Conservation (phyloP, 2,888 invertebrate genomes). For the Cynaeus angustus region DNA sequence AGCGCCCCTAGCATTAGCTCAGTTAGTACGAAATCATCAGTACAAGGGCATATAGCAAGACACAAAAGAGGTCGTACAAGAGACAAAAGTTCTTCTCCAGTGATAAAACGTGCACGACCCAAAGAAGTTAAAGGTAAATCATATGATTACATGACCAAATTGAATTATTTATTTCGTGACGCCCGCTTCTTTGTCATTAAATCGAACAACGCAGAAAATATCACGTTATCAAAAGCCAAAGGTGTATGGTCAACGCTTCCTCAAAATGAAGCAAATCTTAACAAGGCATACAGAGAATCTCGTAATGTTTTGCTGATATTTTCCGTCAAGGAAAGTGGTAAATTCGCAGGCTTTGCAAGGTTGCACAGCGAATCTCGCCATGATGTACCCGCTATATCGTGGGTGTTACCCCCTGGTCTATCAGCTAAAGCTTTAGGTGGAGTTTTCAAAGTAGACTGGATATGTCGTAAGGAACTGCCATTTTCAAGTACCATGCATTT, state of each 20-base stretch:
- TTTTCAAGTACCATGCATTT: conserved; percentile 94
- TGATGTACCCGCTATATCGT: conserved; percentile 91
- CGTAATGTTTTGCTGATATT: conserved; percentile 96
- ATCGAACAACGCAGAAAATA: conserved; percentile 98
- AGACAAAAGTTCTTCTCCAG: conserved; percentile 68
- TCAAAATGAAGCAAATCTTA: conserved; percentile 96
- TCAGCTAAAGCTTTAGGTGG: conserved; percentile 95
- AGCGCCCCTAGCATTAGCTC: conserved; percentile 86
- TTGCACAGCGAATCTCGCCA: conserved; percentile 91
- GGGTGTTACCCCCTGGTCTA: conserved; percentile 95
- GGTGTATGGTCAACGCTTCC: conserved; percentile 99
- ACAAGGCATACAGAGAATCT: conserved; percentile 94
- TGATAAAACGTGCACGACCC: conserved; percentile 67
- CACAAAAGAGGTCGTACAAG: conserved; percentile 74
- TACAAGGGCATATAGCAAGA: conserved; percentile 74
- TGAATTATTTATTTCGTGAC: conserved; percentile 95
- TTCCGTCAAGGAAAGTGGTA: conserved; percentile 98
- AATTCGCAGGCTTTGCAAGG: conserved; percentile 95
- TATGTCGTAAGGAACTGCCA: conserved; percentile 94
- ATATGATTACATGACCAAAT: conserved; percentile 89
- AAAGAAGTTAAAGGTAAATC: conserved; percentile 76
- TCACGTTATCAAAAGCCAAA: conserved; percentile 94
- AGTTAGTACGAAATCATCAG: conserved; percentile 80
- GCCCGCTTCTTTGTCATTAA: conserved; percentile 97
- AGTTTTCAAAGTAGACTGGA: conserved; percentile 98